Evolutionary conservation across 2,113 vertebrate species (phyloP), one percentile per base, ranked within the genome.

Genomic region (Chionomys nivalis): DNA sequence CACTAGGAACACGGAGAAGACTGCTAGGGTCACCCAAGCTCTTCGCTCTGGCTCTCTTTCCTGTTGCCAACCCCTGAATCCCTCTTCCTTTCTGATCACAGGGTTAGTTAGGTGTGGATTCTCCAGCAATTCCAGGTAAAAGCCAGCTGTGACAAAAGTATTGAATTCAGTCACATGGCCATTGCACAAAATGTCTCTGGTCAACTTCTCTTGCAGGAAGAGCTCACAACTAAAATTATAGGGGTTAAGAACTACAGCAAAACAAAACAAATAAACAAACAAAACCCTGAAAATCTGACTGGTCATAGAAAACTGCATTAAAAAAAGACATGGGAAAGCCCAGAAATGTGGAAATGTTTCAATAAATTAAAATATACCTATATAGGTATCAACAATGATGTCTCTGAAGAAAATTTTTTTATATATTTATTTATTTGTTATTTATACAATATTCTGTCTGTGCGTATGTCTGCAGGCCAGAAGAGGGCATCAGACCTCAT

Each of bases 331-430:
- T 2, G 1, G 85, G 3, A 17, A 8, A 26, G 19, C 42, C 19
- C 68, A 77, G 77, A 47, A 72, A 44, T 26, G 63, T 73, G 13
- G 21, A 76, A 77, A 78, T 49, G 7, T 87, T 77, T 65, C 52
- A 90, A 65, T 49, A 89, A 75, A 58, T 65, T 19, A 66, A 68
- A 52, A 61, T n/a, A 68, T 4, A 87, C 42, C 33, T 78, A 17
- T 24, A 36, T 24, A 90, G 17, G 28, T 7, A 31, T 73, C n/a
- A 39, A 63, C 8, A 72, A 75, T 49, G 12, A 88, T 93, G 31
- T 79, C 82, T 65, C 47, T n/a, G 47, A 89, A 89, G 44, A 91
- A 66, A 76, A 81, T 86, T 72, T 76, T n/a, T n/a, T n/a, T n/a
- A n/a, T n/a, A n/a, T n/a, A n/a, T n/a, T n/a, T n/a, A n/a, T n/a